Evolutionary conservation across 2,113 vertebrate species (phyloP).

Genomic region (Smithornis capensis): DNA sequence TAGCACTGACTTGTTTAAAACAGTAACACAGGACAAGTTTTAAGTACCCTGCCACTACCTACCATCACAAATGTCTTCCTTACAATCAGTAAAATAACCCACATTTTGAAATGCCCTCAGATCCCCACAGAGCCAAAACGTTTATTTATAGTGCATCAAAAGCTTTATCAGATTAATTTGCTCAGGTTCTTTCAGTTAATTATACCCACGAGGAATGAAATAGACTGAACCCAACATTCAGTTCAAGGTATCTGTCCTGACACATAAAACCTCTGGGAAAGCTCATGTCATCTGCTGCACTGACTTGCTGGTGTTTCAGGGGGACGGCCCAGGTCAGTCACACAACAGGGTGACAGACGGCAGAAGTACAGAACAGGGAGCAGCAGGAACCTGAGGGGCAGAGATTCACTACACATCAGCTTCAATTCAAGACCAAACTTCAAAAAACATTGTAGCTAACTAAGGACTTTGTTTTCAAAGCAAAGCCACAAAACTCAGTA

Average conservation of each 20-base stretch:
- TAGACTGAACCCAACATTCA: background rate
- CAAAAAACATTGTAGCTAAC: background rate
- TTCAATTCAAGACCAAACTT: background rate
- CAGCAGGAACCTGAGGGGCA: background rate
- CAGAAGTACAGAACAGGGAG: background rate
- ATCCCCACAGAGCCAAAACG: background rate
- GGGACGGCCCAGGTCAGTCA: background rate
- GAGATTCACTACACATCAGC: background rate
- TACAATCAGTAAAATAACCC: background rate
- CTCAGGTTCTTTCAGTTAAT: background rate
- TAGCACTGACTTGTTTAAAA: background rate
- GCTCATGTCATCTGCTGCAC: background rate
- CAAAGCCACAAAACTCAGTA: background rate
- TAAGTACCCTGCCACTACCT: background rate
- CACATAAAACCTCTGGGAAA: background rate
- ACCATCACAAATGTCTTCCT: background rate
- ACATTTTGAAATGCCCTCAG: background rate
- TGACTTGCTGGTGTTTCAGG: background rate
- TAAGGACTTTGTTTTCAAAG: background rate
- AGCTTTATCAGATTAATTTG: background rate
- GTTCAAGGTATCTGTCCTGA: background rate
- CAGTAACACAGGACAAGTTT: background rate
- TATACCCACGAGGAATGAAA: background rate
- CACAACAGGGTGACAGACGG: background rate
- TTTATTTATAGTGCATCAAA: constrained; percentile 5